Percentiles rank a stretch among this genome's conserved stretches.
These are phyloP conservation scores for Calcarius ornatus DNA, from an alignment of 2,113 vertebrate species.

Conservation along the genomic window DNA sequence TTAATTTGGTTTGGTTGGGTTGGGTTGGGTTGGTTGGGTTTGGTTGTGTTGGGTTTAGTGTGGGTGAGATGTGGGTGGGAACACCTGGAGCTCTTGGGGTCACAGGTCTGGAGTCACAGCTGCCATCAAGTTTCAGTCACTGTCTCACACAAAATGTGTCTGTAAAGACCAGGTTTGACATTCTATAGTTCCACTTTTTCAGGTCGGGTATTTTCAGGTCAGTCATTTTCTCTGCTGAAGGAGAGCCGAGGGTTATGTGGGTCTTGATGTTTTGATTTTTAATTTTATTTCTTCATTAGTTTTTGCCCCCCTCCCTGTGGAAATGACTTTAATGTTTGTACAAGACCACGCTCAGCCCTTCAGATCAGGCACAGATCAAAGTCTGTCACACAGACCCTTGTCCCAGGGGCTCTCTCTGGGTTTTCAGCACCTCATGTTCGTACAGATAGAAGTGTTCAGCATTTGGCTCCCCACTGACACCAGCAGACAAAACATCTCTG, in stretches of 20 bases:
- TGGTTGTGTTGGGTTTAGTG: background rate
- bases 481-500: background rate
- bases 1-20: fast-evolving
- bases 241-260: background rate
- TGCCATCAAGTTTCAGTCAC: background rate
- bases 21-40: fast-evolving
- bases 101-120: background rate
- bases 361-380: background rate
- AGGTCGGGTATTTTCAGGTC: background rate
- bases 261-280: background rate
- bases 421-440: background rate
- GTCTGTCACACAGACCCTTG: background rate
- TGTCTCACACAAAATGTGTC: background rate
- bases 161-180: background rate
- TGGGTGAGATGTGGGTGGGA: background rate
- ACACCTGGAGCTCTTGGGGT: background rate
- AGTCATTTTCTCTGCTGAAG: background rate
- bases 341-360: background rate
- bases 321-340: background rate
- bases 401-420: background rate
- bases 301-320: background rate
- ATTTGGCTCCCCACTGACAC: background rate
- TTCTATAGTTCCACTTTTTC: fast-evolving
- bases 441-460: background rate
- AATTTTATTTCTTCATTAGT: background rate